Conservation (phyloP, 2,797 vertebrate species). For the Myoxocephalus aenaeus region DNA sequence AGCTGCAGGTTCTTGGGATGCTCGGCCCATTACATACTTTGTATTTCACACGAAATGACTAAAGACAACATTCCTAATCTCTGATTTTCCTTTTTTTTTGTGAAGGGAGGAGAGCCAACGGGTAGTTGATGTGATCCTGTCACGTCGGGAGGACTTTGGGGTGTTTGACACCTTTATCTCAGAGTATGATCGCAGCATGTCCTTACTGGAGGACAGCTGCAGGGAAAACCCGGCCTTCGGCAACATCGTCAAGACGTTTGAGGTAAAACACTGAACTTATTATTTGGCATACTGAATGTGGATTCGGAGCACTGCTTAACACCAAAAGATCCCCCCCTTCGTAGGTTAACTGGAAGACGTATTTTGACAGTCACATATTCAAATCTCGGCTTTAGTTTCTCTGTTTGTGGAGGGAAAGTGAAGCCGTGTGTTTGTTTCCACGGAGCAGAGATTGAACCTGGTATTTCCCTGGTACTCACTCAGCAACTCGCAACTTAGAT, state of each 20-base stretch:
- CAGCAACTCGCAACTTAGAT: conserved; percentile 46
- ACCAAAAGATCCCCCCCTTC: background rate
- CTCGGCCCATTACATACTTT: background rate
- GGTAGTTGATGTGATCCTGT: conserved; percentile 91
- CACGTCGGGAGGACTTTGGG: conserved; percentile 84
- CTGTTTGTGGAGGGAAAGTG: conserved; percentile 28
- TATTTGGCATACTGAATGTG: background rate
- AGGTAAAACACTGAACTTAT: conserved; percentile 83
- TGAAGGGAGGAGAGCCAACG: conserved; percentile 91
- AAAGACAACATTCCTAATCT: background rate
- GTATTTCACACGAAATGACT: background rate
- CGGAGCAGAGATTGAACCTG: conserved; percentile 30
- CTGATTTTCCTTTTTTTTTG: background rate
- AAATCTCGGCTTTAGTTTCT: conserved; percentile 30
- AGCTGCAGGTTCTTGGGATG: background rate
- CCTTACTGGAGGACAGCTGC: conserved; percentile 89
- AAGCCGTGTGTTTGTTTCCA: conserved; percentile 36
- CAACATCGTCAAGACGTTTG: conserved; percentile 86
- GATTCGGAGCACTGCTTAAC: background rate
- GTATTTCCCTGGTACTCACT: conserved; percentile 36
- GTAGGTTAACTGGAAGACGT: background rate
- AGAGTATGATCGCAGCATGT: conserved; percentile 92
- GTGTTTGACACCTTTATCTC: conserved; percentile 90
- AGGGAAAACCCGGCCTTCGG: conserved; percentile 84
- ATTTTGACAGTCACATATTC: conserved; percentile 30